Evolutionary conservation across 2,113 vertebrate species (phyloP).

Genomic region (Varanus komodoensis): DNA sequence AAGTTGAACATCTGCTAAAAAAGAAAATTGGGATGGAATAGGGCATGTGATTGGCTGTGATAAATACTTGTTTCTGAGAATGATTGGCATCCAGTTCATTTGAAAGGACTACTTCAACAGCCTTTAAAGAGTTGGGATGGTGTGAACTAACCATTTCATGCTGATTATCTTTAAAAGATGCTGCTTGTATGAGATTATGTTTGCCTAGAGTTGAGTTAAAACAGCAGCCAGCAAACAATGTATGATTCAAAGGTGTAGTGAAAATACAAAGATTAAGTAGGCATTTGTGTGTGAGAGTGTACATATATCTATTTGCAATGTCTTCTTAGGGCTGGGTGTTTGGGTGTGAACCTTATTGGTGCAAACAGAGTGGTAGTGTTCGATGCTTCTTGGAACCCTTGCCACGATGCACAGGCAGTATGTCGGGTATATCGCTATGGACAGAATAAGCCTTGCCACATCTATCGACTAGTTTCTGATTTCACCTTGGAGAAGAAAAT

Average conservation of each 20-base stretch:
- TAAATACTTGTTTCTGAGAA: conserved; percentile 3
- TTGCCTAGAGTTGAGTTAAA: not conserved
- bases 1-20: conserved; percentile 60
- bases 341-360: conserved; percentile 97
- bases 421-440: conserved; percentile 97
- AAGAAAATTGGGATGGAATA: not conserved
- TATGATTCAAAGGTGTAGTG: not conserved
- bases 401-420: conserved; percentile 97
- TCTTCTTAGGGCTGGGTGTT: conserved; percentile 90
- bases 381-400: conserved; percentile 98
- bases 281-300: not conserved
- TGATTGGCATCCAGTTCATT: not conserved
- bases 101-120: not conserved
- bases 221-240: not conserved
- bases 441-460: conserved; percentile 94
- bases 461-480: conserved; percentile 97
- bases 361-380: conserved; percentile 98
- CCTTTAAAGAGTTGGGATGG: not conserved
- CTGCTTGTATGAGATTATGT: conserved; percentile 3
- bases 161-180: not conserved
- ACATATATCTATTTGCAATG: conserved; percentile 41
- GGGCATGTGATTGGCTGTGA: not conserved
- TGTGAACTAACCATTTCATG: not conserved
- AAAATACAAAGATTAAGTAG: conserved; percentile 14
- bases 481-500: conserved; percentile 98